Percentiles rank a stretch among this genome's conserved stretches.
These are phyloP conservation scores for Neoniphon sammara DNA, from an alignment of 2,797 vertebrate species.

Conservation along the genomic window DNA sequence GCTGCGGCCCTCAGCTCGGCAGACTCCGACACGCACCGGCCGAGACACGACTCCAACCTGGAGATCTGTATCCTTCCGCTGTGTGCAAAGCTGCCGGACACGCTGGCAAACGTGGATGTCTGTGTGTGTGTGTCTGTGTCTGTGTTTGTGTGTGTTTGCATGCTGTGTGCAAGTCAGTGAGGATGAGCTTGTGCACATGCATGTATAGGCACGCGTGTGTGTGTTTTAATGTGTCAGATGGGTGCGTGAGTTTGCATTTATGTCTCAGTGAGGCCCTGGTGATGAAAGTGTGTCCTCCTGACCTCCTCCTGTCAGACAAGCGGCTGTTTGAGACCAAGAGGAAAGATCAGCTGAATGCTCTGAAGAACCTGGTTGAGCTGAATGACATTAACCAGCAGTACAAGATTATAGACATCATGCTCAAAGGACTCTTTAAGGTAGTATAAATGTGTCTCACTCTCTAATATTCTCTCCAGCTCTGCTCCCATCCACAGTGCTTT, in stretches of 20 bases:
- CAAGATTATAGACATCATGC: constrained; percentile 99
- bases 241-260: constrained; percentile 10
- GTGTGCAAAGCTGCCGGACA: neutral
- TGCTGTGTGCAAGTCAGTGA: neutral
- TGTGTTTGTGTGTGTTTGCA: neutral
- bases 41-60: constrained; percentile 88
- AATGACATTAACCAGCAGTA: constrained; percentile 98
- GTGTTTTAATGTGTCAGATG: constrained; percentile 14
- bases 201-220: constrained; percentile 2
- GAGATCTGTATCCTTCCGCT: constrained; percentile 95
- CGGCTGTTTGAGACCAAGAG: constrained; percentile 97
- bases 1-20: constrained; percentile 73
- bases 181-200: constrained; percentile 1
- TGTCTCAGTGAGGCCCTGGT: constrained; percentile 8
- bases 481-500: neutral
- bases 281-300: constrained; percentile 55
- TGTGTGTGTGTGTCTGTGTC: neutral
- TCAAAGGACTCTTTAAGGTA: constrained; percentile 98
- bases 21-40: constrained; percentile 81
- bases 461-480: neutral
- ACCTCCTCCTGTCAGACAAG: constrained; percentile 87
- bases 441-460: neutral
- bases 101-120: neutral
- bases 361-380: constrained; percentile 96
- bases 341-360: constrained; percentile 94